Percentiles rank a stretch among this genome's conserved stretches.
These are phyloP conservation scores for Habropoda laboriosa DNA, from an alignment of 1,140 invertebrate genomes.

Conservation along the genomic window DNA sequence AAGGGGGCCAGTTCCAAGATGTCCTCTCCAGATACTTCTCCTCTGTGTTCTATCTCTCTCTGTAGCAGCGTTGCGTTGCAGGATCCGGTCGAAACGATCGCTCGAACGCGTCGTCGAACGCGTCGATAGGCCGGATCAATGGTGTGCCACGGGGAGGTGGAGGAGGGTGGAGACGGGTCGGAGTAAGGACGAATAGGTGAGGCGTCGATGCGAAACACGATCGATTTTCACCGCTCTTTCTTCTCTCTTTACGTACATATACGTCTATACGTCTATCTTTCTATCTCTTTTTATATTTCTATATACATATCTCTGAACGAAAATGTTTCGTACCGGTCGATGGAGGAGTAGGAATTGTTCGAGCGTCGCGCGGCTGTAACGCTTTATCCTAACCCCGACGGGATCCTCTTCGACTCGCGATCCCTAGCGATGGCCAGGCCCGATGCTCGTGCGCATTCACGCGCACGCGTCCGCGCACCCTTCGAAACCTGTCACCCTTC, in stretches of 20 bases:
- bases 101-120: slow-evolving; percentile 15
- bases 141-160: too few species aligned
- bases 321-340: slow-evolving; percentile 29
- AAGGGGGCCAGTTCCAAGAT: slow-evolving; percentile 41
- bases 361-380: too few species aligned
- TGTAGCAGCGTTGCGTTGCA: too few species aligned
- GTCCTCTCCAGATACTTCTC: too few species aligned
- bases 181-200: neutral
- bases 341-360: too few species aligned
- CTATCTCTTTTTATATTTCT: too few species aligned
- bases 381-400: slow-evolving; percentile 43
- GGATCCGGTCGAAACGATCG: slow-evolving; percentile 27
- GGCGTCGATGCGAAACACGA: slow-evolving; percentile 43
- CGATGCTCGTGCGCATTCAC: slow-evolving; percentile 53
- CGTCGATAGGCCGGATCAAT: slow-evolving; percentile 74
- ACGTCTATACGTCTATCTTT: too few species aligned
- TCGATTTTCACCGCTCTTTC: slow-evolving; percentile 33
- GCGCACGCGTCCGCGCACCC: slow-evolving; percentile 67
- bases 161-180: neutral
- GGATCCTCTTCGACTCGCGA: slow-evolving; percentile 50
- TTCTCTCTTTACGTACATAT: too few species aligned
- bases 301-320: too few species aligned
- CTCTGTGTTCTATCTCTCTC: too few species aligned
- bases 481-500: slow-evolving; percentile 9
- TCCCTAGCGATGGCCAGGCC: neutral